Evolutionary conservation across 2,888 invertebrate genomes (phyloP), one percentile per base, ranked within the genome.

Genomic region (Zhuqinia jingwanae): DNA sequence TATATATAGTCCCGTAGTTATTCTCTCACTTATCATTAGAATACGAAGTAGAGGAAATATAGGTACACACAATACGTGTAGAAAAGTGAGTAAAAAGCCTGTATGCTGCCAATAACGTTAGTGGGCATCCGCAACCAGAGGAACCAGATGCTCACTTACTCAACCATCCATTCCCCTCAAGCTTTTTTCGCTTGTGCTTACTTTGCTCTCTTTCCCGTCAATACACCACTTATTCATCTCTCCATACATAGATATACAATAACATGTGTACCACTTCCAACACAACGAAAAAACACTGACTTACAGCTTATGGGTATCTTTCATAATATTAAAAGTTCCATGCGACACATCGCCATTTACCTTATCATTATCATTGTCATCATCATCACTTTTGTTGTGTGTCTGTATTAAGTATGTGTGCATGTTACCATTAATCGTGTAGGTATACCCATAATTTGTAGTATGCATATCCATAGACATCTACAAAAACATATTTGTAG

Each of bases 111-210:
- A 80, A 80, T 81, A 81, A 73, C 81, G 81, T 81, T 73, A 81
- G 65, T 83, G 83, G 82, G 76, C 83, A 83, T 83, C 83, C 76
- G 83, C 76, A 83, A 63, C 76, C 83, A 81, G 45, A 75, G 77
- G 60, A 60, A 78, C 85, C 85, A 79, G 78, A 85, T 85, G 79
- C 79, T 85, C 53, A 63, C 79, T 73, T 79, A 85, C 78, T 78
- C 60, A 78, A 58, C 85, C 68, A 68, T 85, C 85, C 68, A 78
- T 78, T 82, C 63, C 73, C 63, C 82, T 68, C 73, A 75, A 82
- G 75, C 85, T 47, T 78, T 78, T 63, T 83, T 63, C 63, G 50
- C 76, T 76, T 60, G 60, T 63, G 73, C 63, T 68, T 83, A 36
- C 63, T 77, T 77, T 30, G 27, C 68, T 50, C 68, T 20, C 20